These are phyloP conservation scores for Nomada ruficornis DNA, from an alignment of 2,888 invertebrate genomes.

Conservation along the genomic window DNA sequence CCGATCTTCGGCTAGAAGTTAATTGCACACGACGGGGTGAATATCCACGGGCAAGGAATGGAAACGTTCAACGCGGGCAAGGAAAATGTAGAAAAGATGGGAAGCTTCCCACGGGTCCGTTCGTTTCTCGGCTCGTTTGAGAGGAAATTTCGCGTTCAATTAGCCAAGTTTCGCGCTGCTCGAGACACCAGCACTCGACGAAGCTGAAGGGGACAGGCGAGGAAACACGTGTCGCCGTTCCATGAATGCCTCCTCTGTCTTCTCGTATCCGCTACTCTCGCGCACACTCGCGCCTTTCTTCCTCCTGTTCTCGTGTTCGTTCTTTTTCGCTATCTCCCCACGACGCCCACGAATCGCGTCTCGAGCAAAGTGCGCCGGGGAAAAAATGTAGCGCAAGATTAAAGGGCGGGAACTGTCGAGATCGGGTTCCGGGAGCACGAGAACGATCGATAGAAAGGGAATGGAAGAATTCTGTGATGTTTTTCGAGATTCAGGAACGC, in stretches of 20 bases:
- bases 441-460: too few species aligned
- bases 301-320: background rate
- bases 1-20: background rate
- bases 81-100: background rate
- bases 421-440: slow-evolving; percentile 13
- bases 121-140: slow-evolving; percentile 56
- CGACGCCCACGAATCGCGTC: slow-evolving; percentile 45
- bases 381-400: slow-evolving; percentile 37
- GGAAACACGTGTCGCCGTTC: slow-evolving; percentile 67
- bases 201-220: slow-evolving; percentile 60
- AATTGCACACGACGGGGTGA: too few species aligned
- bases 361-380: slow-evolving; percentile 46
- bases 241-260: slow-evolving; percentile 55
- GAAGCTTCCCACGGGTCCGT: slow-evolving; percentile 46
- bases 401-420: slow-evolving; percentile 16
- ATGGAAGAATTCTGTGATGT: too few species aligned
- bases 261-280: slow-evolving; percentile 36
- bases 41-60: too few species aligned
- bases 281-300: slow-evolving; percentile 3
- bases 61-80: too few species aligned
- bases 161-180: slow-evolving; percentile 51
- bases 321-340: slow-evolving; percentile 36
- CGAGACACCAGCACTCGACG: slow-evolving; percentile 17
- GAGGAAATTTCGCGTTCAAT: slow-evolving; percentile 68
- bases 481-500: too few species aligned